These are phyloP conservation scores for Plectrocnemia conspersa DNA, from an alignment of 1,140 invertebrate genomes.

Conservation along the genomic window DNA sequence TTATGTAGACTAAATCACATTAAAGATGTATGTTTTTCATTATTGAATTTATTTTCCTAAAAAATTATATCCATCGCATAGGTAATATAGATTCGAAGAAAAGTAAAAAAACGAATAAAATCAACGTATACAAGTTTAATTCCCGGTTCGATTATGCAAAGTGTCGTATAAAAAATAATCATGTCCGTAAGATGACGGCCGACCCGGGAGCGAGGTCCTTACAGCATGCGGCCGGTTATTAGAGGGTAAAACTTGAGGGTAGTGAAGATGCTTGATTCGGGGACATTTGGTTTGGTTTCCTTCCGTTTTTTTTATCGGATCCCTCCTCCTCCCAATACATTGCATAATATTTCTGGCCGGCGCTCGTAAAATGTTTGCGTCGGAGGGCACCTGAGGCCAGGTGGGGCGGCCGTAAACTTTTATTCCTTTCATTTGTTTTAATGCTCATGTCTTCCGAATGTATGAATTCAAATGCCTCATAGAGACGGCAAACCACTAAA, in stretches of 20 bases:
- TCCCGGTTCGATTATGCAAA: too few species aligned
- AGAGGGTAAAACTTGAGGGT: slow-evolving; percentile 7
- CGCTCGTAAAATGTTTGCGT: slow-evolving; percentile 28
- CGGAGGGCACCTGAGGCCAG: slow-evolving; percentile 28
- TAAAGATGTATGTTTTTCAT: too few species aligned
- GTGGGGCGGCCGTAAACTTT: slow-evolving; percentile 33
- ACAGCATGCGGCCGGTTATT: not conserved
- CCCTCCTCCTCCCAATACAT: slow-evolving; percentile 30
- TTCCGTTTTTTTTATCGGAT: slow-evolving; percentile 30
- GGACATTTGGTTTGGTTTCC: slow-evolving; percentile 34
- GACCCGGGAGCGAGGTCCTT: not conserved
- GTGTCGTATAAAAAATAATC: too few species aligned
- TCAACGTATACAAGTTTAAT: too few species aligned
- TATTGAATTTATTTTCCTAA: too few species aligned
- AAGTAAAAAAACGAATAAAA: too few species aligned
- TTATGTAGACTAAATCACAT: too few species aligned
- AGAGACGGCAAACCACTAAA: too few species aligned
- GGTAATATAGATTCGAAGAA: too few species aligned
- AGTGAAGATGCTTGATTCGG: slow-evolving; percentile 24
- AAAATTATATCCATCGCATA: too few species aligned
- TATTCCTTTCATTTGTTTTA: slow-evolving; percentile 37
- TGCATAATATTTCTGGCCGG: slow-evolving; percentile 33
- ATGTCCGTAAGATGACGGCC: too few species aligned
- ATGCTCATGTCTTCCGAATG: slow-evolving; percentile 35
- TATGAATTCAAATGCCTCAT: slow-evolving; percentile 31